phyloP scores from a whole-genome alignment of 2,113 vertebrate genomes.

The Amia ocellicauda region DNA sequence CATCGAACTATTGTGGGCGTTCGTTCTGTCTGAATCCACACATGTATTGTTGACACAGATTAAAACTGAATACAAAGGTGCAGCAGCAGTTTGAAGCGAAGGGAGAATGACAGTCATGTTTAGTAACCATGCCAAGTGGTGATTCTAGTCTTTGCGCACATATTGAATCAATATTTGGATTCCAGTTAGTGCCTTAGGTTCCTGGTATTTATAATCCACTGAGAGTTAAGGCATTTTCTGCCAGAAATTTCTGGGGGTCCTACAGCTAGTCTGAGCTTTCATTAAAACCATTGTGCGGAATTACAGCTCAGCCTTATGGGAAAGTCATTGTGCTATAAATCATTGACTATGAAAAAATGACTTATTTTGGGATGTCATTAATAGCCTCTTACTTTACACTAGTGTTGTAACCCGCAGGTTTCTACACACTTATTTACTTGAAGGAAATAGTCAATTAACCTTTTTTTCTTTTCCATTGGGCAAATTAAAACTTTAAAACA shows the following conservation, averaged over 20 bases:
- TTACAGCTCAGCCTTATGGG: not conserved
- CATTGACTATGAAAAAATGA: constrained; percentile 4
- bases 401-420: not conserved
- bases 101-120: not conserved
- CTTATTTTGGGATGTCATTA: constrained; percentile 2
- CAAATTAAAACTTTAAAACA: not conserved
- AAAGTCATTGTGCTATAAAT: not conserved
- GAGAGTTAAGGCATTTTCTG: constrained; percentile 12
- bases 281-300: not conserved
- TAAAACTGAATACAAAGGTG: constrained; percentile 1
- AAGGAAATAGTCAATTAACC: not conserved
- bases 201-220: constrained; percentile 6
- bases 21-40: constrained; percentile 8
- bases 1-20: not conserved
- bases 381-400: not conserved
- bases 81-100: not conserved
- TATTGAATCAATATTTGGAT: constrained; percentile 1
- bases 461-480: not conserved
- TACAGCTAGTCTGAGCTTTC: too few relatives aligned
- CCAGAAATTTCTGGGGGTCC: not conserved
- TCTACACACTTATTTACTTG: not conserved
- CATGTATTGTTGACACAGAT: constrained; percentile 7
- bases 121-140: not conserved
- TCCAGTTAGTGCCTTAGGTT: not conserved
- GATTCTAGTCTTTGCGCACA: not conserved